Evolutionary conservation across 2,113 vertebrate species (phyloP).

Genomic region (Antechinus stuartii): DNA sequence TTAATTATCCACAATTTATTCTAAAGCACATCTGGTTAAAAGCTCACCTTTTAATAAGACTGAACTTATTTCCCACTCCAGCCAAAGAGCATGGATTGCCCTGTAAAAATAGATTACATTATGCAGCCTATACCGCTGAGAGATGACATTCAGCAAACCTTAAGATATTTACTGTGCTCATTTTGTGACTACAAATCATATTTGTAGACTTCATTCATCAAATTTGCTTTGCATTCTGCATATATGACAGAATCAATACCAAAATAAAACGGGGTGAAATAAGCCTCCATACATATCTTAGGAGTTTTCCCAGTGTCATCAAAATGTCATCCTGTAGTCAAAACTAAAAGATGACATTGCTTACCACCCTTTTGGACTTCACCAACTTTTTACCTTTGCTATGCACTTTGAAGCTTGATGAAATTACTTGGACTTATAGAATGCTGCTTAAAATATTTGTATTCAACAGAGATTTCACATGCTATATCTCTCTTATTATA

Average conservation of each 20-base stretch:
- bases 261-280: conserved; percentile 32
- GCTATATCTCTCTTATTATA: background rate
- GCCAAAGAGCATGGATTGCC: conserved; percentile 2
- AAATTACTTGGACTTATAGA: background rate
- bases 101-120: background rate
- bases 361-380: conserved; percentile 4
- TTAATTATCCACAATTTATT: conserved; percentile 1
- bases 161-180: background rate
- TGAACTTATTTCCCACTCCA: background rate
- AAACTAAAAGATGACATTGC: conserved; percentile 3
- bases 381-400: conserved; percentile 17
- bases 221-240: conserved; percentile 27
- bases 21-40: background rate
- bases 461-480: background rate
- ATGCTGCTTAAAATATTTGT: conserved; percentile 18
- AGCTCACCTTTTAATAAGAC: background rate
- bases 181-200: conserved; percentile 20
- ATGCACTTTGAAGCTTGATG: conserved; percentile 26
- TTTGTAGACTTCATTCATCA: conserved; percentile 8
- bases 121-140: background rate
- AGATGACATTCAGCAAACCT: background rate
- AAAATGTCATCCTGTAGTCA: background rate
- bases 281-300: conserved; percentile 24
- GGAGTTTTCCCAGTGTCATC: conserved; percentile 1
- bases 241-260: conserved; percentile 48